Conservation (phyloP, 2,113 vertebrate species). For the Anoplopoma fimbria region DNA sequence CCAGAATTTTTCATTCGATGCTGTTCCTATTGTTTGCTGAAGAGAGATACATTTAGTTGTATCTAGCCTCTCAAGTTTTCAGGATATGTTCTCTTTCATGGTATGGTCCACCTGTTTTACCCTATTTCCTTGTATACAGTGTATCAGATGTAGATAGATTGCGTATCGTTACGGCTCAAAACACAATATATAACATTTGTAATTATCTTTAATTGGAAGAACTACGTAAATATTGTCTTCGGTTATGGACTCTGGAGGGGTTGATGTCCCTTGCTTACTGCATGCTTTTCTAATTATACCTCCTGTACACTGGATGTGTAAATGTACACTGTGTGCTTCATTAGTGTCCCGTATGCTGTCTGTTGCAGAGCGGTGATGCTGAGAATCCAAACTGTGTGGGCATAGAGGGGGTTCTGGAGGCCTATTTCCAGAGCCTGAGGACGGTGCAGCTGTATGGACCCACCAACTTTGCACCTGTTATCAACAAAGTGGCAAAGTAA, state of each 20-base stretch:
- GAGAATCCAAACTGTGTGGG: conserved; percentile 78
- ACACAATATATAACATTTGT: background rate
- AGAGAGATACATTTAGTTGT: background rate
- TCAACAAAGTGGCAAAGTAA: conserved; percentile 95
- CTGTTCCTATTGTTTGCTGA: background rate
- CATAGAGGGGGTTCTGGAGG: conserved; percentile 89
- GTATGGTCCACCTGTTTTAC: background rate
- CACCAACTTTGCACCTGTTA: conserved; percentile 94
- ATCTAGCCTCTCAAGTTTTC: background rate
- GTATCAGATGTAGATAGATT: background rate
- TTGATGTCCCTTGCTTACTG: background rate
- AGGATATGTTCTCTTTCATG: background rate
- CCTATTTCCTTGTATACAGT: background rate
- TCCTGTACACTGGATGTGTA: background rate
- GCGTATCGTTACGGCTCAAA: background rate
- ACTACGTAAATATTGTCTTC: background rate
- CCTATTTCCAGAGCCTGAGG: conserved; percentile 93
- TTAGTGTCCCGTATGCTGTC: background rate
- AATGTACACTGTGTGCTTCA: background rate
- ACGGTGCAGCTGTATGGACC: conserved; percentile 94
- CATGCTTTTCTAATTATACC: background rate
- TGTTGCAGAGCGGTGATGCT: conserved; percentile 63
- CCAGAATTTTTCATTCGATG: background rate
- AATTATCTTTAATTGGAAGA: background rate
- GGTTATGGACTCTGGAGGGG: background rate